Percentiles rank a stretch among this genome's conserved stretches.
These are phyloP conservation scores for Junonia oenone DNA, from an alignment of 2,888 invertebrate genomes.

Conservation along the genomic window DNA sequence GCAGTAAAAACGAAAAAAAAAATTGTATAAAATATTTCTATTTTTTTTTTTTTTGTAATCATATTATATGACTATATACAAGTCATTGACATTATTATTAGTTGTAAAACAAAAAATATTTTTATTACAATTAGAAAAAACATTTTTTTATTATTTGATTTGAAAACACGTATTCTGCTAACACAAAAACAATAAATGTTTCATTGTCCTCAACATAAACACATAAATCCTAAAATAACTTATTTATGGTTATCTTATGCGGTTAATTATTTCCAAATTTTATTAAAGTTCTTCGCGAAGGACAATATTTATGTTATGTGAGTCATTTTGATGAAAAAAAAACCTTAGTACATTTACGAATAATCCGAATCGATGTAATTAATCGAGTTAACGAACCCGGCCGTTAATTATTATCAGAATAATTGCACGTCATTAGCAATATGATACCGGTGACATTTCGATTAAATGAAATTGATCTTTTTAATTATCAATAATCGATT, in stretches of 20 bases:
- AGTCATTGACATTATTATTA: too few species aligned
- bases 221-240: background rate
- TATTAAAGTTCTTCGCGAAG: background rate
- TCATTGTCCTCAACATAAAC: background rate
- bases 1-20: too few species aligned
- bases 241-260: background rate
- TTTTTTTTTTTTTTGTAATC: too few species aligned
- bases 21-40: too few species aligned
- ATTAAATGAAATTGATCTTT: slow-evolving; percentile 46
- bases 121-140: too few species aligned
- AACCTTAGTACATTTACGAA: slow-evolving; percentile 10
- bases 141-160: too few species aligned
- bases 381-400: slow-evolving; percentile 28
- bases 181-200: background rate
- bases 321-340: background rate
- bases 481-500: slow-evolving; percentile 43
- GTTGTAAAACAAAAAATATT: too few species aligned
- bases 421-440: slow-evolving; percentile 33
- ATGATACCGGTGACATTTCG: slow-evolving; percentile 45
- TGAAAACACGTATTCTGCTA: background rate
- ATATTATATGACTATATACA: too few species aligned
- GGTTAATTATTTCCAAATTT: background rate
- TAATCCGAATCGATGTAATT: slow-evolving; percentile 27
- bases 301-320: background rate
- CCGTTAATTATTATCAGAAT: slow-evolving; percentile 31